Percentiles rank a stretch among this genome's conserved stretches.
Conservation (phyloP, 2,888 invertebrate genomes). For the Slavum lentiscoides region DNA sequence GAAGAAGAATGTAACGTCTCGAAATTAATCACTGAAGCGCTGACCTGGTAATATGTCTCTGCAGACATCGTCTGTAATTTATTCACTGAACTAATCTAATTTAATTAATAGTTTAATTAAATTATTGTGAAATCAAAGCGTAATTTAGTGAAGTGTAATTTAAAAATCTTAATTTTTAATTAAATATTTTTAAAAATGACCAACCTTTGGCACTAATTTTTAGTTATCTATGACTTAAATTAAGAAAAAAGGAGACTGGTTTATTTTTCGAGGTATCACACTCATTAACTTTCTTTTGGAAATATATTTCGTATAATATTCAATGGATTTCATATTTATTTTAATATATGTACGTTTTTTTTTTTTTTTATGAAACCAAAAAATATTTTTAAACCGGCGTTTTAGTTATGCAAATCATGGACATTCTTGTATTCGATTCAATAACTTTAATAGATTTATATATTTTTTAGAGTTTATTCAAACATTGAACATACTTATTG, state of each 20-base stretch:
- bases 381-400: not conserved
- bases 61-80: not conserved
- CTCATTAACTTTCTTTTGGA: too few relatives aligned
- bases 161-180: too few relatives aligned
- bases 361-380: too few relatives aligned
- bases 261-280: too few relatives aligned
- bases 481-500: too few relatives aligned
- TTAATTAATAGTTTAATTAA: not conserved
- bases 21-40: not conserved
- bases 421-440: not conserved
- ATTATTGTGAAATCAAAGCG: not conserved
- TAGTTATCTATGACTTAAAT: too few relatives aligned
- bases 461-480: too few relatives aligned
- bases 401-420: conserved; percentile 10
- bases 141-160: too few relatives aligned
- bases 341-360: not conserved
- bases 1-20: not conserved
- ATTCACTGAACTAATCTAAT: not conserved
- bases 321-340: not conserved
- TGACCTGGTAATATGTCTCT: not conserved
- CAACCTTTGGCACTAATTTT: too few relatives aligned
- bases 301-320: too few relatives aligned
- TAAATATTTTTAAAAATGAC: too few relatives aligned
- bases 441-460: not conserved
- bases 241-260: too few relatives aligned